phyloP scores from a whole-genome alignment of 2,113 vertebrate genomes.

The Perognathus longimembris region DNA sequence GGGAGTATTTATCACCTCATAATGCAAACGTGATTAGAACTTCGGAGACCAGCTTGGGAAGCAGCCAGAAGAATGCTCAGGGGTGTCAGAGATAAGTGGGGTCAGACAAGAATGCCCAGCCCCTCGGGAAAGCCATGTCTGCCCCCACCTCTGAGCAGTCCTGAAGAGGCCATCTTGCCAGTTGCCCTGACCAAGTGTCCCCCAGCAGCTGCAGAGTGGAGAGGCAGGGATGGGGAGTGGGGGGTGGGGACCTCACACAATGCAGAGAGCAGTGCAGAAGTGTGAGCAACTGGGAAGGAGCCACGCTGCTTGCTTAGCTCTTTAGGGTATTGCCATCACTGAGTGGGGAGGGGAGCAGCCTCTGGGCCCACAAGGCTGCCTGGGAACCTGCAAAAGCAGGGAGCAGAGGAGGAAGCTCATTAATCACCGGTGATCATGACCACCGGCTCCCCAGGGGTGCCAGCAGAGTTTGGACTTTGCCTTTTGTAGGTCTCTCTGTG shows the following conservation, averaged over 20 bases:
- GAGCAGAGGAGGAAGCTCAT: constrained; percentile 55
- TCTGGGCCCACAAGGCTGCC: constrained; percentile 40
- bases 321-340: constrained; percentile 55
- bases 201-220: no score
- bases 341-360: constrained; percentile 44
- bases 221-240: neutral
- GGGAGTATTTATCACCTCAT: neutral
- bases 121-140: neutral
- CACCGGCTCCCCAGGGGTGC: constrained; percentile 21
- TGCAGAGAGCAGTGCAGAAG: neutral
- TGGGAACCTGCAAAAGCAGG: constrained; percentile 18
- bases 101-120: neutral
- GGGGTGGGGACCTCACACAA: neutral
- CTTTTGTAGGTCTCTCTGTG: neutral
- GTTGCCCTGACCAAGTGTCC: no score
- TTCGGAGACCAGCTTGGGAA: neutral
- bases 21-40: neutral
- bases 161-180: no score
- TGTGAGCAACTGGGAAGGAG: neutral
- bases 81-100: neutral
- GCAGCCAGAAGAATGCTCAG: neutral
- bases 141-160: neutral
- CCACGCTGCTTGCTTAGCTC: constrained; percentile 65
- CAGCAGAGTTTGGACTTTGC: constrained; percentile 19
- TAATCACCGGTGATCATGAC: constrained; percentile 38